phyloP scores from a whole-genome alignment of 2,113 vertebrate species.

The Nipponia nippon region DNA sequence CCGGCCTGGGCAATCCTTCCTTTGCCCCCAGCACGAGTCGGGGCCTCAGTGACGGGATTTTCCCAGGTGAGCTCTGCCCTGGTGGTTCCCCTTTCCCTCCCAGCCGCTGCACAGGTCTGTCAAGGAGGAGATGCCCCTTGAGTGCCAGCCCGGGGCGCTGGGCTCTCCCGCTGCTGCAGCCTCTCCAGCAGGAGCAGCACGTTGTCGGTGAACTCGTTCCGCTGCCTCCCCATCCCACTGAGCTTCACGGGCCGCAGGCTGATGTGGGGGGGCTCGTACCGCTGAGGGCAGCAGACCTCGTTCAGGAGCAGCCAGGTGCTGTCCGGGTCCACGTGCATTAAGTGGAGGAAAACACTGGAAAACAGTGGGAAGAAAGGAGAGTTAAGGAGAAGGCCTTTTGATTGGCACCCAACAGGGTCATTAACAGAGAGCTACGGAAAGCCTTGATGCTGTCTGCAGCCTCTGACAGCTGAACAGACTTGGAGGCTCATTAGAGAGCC shows the following conservation, averaged over 20 bases:
- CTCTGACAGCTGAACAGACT: not conserved
- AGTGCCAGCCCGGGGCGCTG: accelerated
- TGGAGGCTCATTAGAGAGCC: not conserved
- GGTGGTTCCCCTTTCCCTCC: not conserved
- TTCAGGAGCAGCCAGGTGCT: constrained; percentile 84
- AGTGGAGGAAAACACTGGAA: constrained; percentile 79
- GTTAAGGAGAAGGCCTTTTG: not conserved
- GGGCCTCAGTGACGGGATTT: accelerated
- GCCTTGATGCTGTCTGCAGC: not conserved
- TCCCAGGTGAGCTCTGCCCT: not conserved
- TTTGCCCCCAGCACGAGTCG: accelerated
- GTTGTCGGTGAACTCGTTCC: constrained; percentile 78
- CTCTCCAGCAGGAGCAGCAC: constrained; percentile 77
- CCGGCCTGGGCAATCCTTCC: not conserved
- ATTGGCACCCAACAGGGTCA: not conserved
- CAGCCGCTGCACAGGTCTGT: accelerated
- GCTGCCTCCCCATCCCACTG: constrained; percentile 42
- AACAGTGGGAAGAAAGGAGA: not conserved
- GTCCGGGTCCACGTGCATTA: constrained; percentile 86
- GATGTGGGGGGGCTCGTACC: constrained; percentile 71
- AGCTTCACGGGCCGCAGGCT: constrained; percentile 76
- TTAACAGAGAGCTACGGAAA: not conserved
- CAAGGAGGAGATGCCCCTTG: not conserved
- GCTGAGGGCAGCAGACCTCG: constrained; percentile 74
- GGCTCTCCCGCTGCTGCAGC: constrained; percentile 34